Conservation (phyloP, 1,140 invertebrate species). For the Eumaeus atala region DNA sequence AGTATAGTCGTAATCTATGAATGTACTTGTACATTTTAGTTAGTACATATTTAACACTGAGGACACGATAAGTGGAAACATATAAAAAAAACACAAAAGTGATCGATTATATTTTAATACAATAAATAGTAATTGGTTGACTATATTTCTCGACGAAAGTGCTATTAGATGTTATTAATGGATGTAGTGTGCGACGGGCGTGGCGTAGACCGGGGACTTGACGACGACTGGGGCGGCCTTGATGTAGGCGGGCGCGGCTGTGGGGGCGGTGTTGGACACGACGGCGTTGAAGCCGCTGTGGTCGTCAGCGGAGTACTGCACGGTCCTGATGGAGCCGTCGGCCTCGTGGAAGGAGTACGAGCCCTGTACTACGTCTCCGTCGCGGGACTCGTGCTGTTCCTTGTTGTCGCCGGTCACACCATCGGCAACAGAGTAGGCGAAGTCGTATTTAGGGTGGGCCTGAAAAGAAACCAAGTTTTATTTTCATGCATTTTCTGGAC, state of each 20-base stretch:
- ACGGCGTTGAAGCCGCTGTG: constrained; percentile 28
- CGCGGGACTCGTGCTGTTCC: no score
- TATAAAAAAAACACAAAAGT: not conserved
- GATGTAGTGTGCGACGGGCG: constrained; percentile 4
- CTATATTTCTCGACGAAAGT: not conserved
- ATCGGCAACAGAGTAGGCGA: no score
- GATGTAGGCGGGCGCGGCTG: not conserved
- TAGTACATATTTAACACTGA: no score
- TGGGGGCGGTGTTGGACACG: constrained; percentile 4
- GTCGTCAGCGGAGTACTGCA: constrained; percentile 25
- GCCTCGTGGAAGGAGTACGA: not conserved
- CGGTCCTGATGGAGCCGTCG: not conserved
- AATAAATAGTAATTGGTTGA: constrained; percentile 2
- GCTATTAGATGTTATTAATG: not conserved
- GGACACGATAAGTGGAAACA: not conserved
- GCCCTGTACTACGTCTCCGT: no score
- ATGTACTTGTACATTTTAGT: no score
- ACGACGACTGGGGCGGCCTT: constrained; percentile 9
- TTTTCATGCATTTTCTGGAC: no score
- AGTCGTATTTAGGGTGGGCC: no score
- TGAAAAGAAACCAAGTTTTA: no score
- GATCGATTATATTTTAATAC: not conserved
- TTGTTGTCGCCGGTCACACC: no score
- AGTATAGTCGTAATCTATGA: no score
- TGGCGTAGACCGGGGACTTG: constrained; percentile 6